Percentiles rank a stretch among this genome's conserved stretches.
phyloP scores from a whole-genome alignment of 2,797 vertebrate genomes.

The Cyprinella venusta region DNA sequence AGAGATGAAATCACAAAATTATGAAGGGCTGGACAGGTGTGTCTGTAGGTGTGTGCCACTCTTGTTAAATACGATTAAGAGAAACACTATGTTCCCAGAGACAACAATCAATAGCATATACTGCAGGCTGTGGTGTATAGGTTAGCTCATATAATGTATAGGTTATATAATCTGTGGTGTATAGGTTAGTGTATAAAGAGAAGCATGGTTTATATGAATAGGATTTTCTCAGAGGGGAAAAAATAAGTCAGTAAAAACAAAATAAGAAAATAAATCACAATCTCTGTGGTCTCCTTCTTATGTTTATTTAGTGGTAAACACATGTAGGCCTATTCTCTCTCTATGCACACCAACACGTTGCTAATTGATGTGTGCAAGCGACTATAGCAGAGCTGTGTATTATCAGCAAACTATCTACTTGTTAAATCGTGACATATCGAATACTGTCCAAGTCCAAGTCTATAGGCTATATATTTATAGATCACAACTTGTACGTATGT shows the following conservation, averaged over 20 bases:
- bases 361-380: too few relatives aligned
- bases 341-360: not conserved
- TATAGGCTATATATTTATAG: too few relatives aligned
- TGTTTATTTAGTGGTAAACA: not conserved
- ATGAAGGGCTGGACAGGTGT: constrained; percentile 33
- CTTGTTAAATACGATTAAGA: constrained; percentile 12
- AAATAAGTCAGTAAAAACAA: not conserved
- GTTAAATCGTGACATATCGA: too few relatives aligned
- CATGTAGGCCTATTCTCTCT: not conserved
- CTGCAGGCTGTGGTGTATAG: not conserved
- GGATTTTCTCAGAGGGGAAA: not conserved
- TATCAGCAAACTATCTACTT: too few relatives aligned
- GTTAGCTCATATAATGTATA: not conserved
- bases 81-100: constrained; percentile 36
- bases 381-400: too few relatives aligned
- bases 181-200: not conserved
- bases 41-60: constrained; percentile 33
- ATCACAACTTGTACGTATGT: too few relatives aligned
- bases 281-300: not conserved
- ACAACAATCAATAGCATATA: not conserved
- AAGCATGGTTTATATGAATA: not conserved
- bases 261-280: not conserved
- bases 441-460: too few relatives aligned
- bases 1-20: constrained; percentile 4
- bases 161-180: not conserved